Evolutionary conservation across 92 coral and sea anemone genomes (phyloP).

Genomic region (Phymanthus crucifer): DNA sequence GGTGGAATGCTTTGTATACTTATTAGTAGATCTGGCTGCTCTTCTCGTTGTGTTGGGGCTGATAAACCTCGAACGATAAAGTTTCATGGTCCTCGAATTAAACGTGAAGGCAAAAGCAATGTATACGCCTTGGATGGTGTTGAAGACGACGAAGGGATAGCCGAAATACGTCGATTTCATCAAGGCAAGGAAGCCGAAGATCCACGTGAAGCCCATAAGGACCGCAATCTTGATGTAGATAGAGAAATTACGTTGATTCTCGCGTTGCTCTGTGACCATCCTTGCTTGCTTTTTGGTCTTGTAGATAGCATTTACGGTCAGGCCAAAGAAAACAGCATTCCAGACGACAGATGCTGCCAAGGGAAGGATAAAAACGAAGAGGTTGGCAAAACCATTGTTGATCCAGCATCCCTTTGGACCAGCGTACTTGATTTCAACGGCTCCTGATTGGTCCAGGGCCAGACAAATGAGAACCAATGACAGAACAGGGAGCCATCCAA

Average conservation of each 20-base stretch:
- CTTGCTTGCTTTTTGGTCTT: slow-evolving; percentile 25
- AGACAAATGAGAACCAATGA: slow-evolving; percentile 52
- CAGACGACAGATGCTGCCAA: slow-evolving; percentile 33
- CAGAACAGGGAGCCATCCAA: slow-evolving; percentile 64
- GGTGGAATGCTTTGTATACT: too few relatives aligned
- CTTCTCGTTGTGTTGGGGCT: neutral
- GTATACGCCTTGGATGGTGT: slow-evolving; percentile 40
- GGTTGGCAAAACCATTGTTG: slow-evolving; percentile 32
- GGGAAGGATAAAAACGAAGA: slow-evolving; percentile 45
- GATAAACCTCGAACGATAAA: slow-evolving; percentile 4
- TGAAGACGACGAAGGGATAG: slow-evolving; percentile 43
- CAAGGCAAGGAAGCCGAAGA: slow-evolving; percentile 46
- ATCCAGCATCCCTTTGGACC: slow-evolving; percentile 67
- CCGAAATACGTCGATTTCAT: slow-evolving; percentile 29
- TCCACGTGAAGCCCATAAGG: slow-evolving; percentile 73
- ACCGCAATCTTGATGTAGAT: slow-evolving; percentile 57
- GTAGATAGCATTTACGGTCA: slow-evolving; percentile 45
- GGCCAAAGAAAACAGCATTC: slow-evolving; percentile 53
- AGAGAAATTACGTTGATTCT: slow-evolving; percentile 14
- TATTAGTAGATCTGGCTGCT: neutral
- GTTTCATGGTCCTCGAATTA: slow-evolving; percentile 29
- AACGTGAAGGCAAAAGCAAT: slow-evolving; percentile 50
- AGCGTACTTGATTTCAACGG: slow-evolving; percentile 50
- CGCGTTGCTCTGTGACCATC: slow-evolving; percentile 21
- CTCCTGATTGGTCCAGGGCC: slow-evolving; percentile 55